Conservation (phyloP, 2,113 vertebrate species). For the Sinocyclocheilus anshuiensis region DNA sequence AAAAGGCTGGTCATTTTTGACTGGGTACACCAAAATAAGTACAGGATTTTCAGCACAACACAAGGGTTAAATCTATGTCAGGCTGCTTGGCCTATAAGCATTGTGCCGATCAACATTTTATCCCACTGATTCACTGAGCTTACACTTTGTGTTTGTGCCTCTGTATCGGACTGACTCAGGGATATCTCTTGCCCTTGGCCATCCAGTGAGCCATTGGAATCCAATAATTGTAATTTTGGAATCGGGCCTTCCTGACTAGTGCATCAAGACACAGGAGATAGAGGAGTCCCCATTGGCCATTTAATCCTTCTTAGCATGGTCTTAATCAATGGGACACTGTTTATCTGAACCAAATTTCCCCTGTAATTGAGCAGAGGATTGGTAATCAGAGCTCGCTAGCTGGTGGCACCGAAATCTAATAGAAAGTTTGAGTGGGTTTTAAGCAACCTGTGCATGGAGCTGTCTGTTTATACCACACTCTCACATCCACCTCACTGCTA, state of each 20-base stretch:
- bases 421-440: constrained; percentile 6
- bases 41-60: not conserved
- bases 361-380: constrained; percentile 73
- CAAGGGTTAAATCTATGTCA: not conserved
- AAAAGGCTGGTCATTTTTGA: not conserved
- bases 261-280: constrained; percentile 65
- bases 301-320: constrained; percentile 69
- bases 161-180: constrained; percentile 58
- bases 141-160: constrained; percentile 44
- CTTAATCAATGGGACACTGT: constrained; percentile 76
- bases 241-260: constrained; percentile 71
- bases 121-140: constrained; percentile 30
- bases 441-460: not conserved
- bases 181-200: constrained; percentile 55
- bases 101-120: not conserved
- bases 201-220: constrained; percentile 71
- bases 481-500: not conserved
- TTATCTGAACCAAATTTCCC: constrained; percentile 73
- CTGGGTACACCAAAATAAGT: not conserved
- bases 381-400: constrained; percentile 68
- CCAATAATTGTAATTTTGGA: constrained; percentile 75
- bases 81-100: not conserved
- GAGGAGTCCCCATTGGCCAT: constrained; percentile 70
- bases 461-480: not conserved
- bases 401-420: not conserved